Evolutionary conservation across 2,797 vertebrate genomes (phyloP), one percentile per base, ranked within the genome.

Genomic region (Linurgus olivaceus): DNA sequence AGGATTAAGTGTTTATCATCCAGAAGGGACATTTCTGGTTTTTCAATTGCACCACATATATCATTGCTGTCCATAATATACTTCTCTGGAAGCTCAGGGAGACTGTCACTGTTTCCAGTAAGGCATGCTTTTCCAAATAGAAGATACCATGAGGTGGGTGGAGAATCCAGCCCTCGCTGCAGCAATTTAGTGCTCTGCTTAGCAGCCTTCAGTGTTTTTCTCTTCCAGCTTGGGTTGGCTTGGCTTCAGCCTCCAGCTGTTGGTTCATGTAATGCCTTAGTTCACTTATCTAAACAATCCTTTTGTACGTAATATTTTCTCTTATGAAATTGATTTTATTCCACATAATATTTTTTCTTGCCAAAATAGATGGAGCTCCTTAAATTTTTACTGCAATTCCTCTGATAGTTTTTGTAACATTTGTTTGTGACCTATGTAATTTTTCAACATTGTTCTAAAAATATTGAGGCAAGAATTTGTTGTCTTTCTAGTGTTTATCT

Each of bases 241-340:
- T 77, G 82, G 54, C 59, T 90, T 91, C 51, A 78, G 54, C 44
- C 82, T 93, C 85, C 88, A 95, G 91, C 65, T 94, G 62, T 83
- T 90, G 23, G 26, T 93, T 94, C 72, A 14, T 61, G 35, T 72
- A 93, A 83, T 52, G 38, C 29, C 57, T 90, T 80, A 67, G 38
- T 93, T 93, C 66, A 77, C 13, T 84, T 50, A 81, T 62, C 44
- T 58, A 72, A 88, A 54, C 52, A 72, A 18, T 31, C 23, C 18
- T 90, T 91, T 88, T 45, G 8, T 28, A 58, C 14, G 44, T 29
- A 62, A 45, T 84, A 45, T 81, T 91, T 88, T 90, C 33, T 91
- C 28, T 38, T 65, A 52, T 29, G 61, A 86, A 89, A 80, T 18
- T 55, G 29, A 52, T 31, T 90, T 72, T 86, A 77, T 65, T 86